Conservation (phyloP, 2,888 invertebrate species). For the Drosophila anceps region DNA sequence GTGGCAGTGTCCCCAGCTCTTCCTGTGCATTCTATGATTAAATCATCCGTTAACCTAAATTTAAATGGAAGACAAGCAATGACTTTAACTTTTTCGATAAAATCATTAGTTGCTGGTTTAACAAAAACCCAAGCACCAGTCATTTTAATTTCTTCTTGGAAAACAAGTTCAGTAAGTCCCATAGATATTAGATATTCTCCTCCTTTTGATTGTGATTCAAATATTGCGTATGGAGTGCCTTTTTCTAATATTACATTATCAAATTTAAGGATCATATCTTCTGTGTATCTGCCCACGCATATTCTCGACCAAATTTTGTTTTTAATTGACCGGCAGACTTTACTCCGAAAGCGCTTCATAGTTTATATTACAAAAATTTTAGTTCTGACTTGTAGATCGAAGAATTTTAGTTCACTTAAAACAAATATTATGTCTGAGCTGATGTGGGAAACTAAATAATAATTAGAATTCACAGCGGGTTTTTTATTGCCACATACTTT, state of each 20-base stretch:
- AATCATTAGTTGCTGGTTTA: neutral
- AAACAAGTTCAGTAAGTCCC: neutral
- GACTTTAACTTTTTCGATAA: neutral
- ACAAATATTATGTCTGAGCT: neutral
- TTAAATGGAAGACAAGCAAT: neutral
- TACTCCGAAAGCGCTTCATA: neutral
- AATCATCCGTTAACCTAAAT: neutral
- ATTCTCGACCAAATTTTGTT: neutral
- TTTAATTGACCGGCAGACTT: neutral
- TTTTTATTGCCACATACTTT: too few species aligned
- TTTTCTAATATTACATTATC: fast-evolving
- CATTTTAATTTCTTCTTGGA: neutral
- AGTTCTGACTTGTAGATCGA: neutral
- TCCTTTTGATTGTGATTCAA: neutral
- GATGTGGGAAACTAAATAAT: neutral
- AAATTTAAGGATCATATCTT: neutral
- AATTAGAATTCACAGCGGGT: neutral
- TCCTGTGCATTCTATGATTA: neutral
- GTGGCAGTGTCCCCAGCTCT: neutral
- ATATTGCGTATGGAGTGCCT: conserved; percentile 2
- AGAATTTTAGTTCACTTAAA: neutral
- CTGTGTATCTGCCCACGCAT: neutral
- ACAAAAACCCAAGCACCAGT: neutral
- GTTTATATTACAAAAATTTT: neutral
- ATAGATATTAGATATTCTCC: neutral